phyloP scores from a whole-genome alignment of 1,140 invertebrate species.

The Goniozus legneri region DNA sequence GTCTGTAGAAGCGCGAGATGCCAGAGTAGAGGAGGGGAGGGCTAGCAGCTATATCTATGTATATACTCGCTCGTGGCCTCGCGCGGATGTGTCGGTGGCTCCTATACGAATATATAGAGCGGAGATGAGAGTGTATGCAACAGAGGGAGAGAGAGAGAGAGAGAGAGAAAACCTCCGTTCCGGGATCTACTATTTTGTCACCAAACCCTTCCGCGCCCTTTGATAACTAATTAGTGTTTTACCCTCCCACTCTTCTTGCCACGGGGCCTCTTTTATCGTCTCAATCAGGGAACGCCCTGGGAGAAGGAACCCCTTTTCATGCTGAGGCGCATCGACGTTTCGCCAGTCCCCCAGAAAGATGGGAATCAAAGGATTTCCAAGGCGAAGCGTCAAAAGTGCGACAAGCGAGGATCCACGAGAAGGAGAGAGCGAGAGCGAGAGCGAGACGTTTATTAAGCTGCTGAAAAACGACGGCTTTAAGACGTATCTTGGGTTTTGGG shows the following conservation, averaged over 20 bases:
- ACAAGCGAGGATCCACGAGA: not conserved
- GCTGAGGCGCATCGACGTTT: slow-evolving; percentile 31
- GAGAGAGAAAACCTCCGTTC: slow-evolving; percentile 17
- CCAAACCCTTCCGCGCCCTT: slow-evolving; percentile 49
- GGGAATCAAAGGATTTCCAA: slow-evolving; percentile 36
- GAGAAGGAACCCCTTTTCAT: slow-evolving; percentile 33
- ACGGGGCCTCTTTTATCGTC: slow-evolving; percentile 48
- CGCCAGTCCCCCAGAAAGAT: slow-evolving; percentile 29
- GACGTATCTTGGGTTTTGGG: too few species aligned
- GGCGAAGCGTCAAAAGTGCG: slow-evolving; percentile 26
- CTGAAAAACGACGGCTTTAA: slow-evolving; percentile 25
- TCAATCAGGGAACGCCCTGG: slow-evolving; percentile 43
- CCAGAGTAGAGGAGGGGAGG: too few species aligned
- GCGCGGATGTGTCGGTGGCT: too few species aligned
- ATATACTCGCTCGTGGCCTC: too few species aligned
- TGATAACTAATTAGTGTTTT: slow-evolving; percentile 57
- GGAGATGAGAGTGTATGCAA: not conserved
- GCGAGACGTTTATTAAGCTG: slow-evolving; percentile 33
- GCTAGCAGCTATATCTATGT: too few species aligned
- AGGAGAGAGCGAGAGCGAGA: not conserved
- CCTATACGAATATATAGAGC: too few species aligned
- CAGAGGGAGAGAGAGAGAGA: slow-evolving; percentile 15
- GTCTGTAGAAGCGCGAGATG: slow-evolving; percentile 15
- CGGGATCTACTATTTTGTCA: slow-evolving; percentile 49
- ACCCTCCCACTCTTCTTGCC: slow-evolving; percentile 30